phyloP scores from a whole-genome alignment of 1,140 invertebrate species.

The Tetramorium simillimum region DNA sequence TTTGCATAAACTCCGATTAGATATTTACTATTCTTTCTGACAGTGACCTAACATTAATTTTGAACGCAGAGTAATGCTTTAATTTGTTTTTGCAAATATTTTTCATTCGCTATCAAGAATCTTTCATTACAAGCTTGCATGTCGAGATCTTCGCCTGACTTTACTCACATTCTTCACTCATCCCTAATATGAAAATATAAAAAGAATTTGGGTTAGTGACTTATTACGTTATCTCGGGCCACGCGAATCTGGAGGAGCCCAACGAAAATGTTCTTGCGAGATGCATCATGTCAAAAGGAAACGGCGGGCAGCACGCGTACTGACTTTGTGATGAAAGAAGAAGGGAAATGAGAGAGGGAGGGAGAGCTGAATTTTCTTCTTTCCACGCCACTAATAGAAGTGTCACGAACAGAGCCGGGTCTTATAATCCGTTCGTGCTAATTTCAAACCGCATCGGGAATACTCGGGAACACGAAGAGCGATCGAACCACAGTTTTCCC shows the following conservation, averaged over 20 bases:
- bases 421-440: constrained; percentile 72
- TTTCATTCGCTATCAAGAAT: background rate
- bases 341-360: constrained; percentile 12
- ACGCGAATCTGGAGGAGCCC: background rate
- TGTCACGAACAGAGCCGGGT: constrained; percentile 65
- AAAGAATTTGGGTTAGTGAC: background rate
- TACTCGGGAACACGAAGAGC: constrained; percentile 37
- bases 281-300: constrained; percentile 35
- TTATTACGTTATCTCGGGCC: background rate
- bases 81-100: background rate
- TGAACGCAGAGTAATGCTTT: background rate
- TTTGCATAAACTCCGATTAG: background rate
- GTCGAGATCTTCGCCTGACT: background rate
- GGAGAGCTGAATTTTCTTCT: constrained; percentile 60
- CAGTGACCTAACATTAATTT: background rate
- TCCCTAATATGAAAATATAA: constrained; percentile 6
- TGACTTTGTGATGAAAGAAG: constrained; percentile 42
- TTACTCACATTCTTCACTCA: background rate
- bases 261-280: constrained; percentile 41
- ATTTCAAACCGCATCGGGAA: constrained; percentile 64
- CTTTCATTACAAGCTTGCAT: background rate
- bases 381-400: constrained; percentile 62
- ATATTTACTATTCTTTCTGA: background rate
- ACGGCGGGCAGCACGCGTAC: constrained; percentile 34
- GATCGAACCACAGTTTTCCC: constrained; percentile 54